phyloP scores from a whole-genome alignment of 2,113 vertebrate genomes.

The Dryoscopus gambensis region DNA sequence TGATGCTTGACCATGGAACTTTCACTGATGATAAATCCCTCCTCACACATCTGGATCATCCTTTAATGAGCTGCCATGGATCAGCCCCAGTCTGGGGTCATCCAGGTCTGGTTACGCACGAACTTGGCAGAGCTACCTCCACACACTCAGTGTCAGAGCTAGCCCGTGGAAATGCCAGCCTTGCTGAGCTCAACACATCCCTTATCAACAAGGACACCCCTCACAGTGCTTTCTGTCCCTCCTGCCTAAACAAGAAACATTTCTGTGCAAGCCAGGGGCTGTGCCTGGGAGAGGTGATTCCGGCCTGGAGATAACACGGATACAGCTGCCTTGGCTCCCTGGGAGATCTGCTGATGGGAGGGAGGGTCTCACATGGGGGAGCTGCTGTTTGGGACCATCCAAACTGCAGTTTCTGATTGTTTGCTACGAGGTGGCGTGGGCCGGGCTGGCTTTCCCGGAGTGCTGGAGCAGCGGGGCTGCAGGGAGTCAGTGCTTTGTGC shows the following conservation, averaged over 20 bases:
- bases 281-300: neutral
- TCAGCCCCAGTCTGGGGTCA: neutral
- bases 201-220: neutral
- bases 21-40: neutral
- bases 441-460: neutral
- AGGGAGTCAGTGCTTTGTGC: neutral
- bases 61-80: neutral
- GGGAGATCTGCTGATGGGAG: neutral
- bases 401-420: neutral
- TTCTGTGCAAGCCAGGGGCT: neutral
- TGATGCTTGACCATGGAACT: neutral
- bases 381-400: neutral
- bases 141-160: neutral
- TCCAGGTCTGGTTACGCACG: neutral
- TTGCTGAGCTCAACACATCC: neutral
- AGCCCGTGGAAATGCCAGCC: fast-evolving
- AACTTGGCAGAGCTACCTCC: neutral
- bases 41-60: neutral
- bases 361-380: neutral
- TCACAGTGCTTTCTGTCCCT: neutral
- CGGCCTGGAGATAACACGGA: neutral
- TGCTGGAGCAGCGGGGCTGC: neutral
- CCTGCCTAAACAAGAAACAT: neutral
- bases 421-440: fast-evolving
- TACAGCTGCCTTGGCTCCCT: neutral